Conservation (phyloP, 2,113 vertebrate genomes). For the Ellobius talpinus region DNA sequence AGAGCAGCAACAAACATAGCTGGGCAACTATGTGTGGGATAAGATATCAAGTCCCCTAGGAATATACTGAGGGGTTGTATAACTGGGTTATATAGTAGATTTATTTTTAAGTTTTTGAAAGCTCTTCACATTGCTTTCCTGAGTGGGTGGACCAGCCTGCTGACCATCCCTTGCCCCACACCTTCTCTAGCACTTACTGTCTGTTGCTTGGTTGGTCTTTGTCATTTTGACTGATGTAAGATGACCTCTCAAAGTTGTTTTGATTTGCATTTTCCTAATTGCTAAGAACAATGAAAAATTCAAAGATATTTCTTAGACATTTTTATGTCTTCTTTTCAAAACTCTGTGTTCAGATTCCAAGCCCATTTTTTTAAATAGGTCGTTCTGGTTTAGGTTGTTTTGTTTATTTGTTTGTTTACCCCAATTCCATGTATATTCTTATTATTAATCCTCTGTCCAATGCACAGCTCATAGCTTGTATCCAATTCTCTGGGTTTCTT, state of each 20-base stretch:
- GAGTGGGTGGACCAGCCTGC: neutral
- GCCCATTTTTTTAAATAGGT: neutral
- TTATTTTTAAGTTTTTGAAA: neutral
- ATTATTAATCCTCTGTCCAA: neutral
- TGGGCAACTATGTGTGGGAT: neutral
- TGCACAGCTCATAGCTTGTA: neutral
- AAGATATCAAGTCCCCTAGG: neutral
- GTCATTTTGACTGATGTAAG: neutral
- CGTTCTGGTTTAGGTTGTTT: neutral
- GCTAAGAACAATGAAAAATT: too few species aligned
- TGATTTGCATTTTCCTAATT: too few species aligned
- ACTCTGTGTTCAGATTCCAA: too few species aligned
- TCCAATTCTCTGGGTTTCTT: neutral
- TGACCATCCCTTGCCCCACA: neutral
- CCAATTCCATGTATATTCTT: too few species aligned
- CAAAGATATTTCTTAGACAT: too few species aligned
- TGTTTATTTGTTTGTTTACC: neutral
- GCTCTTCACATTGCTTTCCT: neutral
- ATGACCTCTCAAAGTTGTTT: neutral
- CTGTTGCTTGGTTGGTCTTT: neutral
- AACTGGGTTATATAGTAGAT: neutral
- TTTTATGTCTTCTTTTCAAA: too few species aligned
- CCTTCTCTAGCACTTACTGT: neutral
- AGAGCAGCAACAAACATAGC: neutral
- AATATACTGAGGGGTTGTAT: neutral